Evolutionary conservation across 1,140 invertebrate genomes (phyloP).

Genomic region (Pinna nobilis): DNA sequence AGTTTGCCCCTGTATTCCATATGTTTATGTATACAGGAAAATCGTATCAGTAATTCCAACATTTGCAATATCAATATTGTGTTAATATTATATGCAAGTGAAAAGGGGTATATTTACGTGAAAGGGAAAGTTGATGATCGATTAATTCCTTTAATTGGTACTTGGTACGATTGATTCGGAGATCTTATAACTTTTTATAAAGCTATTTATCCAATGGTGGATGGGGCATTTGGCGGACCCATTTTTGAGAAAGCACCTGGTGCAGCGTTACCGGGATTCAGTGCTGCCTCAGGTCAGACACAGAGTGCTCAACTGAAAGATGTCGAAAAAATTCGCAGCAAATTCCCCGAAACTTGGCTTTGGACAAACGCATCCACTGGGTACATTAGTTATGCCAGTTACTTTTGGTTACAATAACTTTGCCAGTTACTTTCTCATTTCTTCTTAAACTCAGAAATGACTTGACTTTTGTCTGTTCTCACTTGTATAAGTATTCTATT

Average conservation of each 20-base stretch:
- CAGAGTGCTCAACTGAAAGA: conserved; percentile 12
- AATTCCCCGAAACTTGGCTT: conserved; percentile 76
- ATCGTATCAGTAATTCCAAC: too few relatives aligned
- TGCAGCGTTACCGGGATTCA: not conserved
- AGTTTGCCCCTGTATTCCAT: too few relatives aligned
- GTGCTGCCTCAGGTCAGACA: not conserved
- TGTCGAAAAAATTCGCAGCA: conserved; percentile 67
- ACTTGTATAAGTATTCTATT: too few relatives aligned
- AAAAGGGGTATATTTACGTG: too few relatives aligned
- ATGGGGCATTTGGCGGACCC: not conserved
- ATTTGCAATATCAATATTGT: too few relatives aligned
- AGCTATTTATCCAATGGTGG: conserved; percentile 8
- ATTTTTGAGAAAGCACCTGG: conserved; percentile 5
- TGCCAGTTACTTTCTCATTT: too few relatives aligned
- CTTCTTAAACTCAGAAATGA: too few relatives aligned
- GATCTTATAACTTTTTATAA: not conserved
- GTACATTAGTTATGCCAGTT: conserved; percentile 58
- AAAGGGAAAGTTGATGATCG: too few relatives aligned
- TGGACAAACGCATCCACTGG: conserved; percentile 66
- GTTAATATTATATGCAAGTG: too few relatives aligned
- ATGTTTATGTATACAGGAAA: too few relatives aligned
- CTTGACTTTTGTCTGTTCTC: too few relatives aligned
- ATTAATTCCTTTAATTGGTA: not conserved
- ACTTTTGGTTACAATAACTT: too few relatives aligned
- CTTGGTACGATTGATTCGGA: conserved; percentile 4